These are phyloP conservation scores for Chalcis sispes DNA, from an alignment of 2,888 invertebrate genomes.

Conservation along the genomic window DNA sequence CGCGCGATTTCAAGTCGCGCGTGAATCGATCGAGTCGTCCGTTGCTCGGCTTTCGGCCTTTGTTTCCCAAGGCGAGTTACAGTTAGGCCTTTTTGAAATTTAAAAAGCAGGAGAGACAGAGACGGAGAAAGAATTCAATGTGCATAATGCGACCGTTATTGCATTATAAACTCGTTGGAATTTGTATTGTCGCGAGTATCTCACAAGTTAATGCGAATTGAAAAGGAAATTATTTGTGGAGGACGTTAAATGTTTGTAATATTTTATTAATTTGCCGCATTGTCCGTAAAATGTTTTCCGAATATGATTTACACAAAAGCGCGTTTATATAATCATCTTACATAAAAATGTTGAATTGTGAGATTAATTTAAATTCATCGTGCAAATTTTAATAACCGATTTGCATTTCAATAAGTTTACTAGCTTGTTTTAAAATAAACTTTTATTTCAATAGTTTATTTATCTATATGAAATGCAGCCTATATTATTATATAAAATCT, in stretches of 20 bases:
- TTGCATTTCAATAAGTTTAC: no score
- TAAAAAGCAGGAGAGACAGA: background rate
- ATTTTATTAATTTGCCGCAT: conserved; percentile 27
- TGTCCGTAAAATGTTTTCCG: background rate
- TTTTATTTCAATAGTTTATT: no score
- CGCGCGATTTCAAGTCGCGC: conserved; percentile 1
- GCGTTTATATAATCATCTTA: background rate
- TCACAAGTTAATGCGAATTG: conserved; percentile 7
- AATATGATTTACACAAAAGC: background rate
- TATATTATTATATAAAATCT: no score
- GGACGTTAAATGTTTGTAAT: background rate
- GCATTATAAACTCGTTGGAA: conserved; percentile 24
- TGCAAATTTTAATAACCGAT: no score
- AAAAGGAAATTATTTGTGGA: conserved; percentile 2
- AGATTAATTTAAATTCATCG: no score
- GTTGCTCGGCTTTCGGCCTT: conserved; percentile 32
- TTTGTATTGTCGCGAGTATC: background rate
- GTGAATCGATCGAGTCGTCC: conserved; percentile 31
- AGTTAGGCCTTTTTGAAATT: conserved; percentile 40
- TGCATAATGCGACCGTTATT: conserved; percentile 44
- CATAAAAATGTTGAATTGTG: background rate
- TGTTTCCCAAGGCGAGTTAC: conserved; percentile 29
- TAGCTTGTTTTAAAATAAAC: no score
- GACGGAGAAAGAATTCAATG: no score
- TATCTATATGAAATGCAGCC: no score